These are phyloP conservation scores for Thunnus thynnus DNA, from an alignment of 2,113 vertebrate genomes.

Conservation along the genomic window DNA sequence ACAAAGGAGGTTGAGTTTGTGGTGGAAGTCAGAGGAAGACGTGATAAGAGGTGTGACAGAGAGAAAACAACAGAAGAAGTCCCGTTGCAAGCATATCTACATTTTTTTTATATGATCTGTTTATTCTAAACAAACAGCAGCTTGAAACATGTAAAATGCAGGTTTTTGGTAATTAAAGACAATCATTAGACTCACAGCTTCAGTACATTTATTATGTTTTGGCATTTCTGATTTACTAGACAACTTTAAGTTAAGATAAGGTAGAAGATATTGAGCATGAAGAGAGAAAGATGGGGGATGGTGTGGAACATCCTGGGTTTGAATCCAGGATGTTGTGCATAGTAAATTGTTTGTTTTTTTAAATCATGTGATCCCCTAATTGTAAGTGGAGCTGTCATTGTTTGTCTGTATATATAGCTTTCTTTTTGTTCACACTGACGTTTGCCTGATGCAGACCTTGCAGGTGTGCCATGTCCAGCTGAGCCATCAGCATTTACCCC, in stretches of 20 bases:
- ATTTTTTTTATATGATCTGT: neutral
- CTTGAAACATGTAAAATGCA: neutral
- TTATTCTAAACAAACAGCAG: neutral
- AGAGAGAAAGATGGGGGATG: neutral
- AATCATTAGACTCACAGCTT: neutral
- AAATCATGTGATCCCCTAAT: neutral
- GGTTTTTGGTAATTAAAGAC: neutral
- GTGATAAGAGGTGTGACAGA: constrained; percentile 17
- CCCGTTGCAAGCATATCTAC: too few relatives aligned
- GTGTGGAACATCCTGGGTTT: neutral
- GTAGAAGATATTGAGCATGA: too few relatives aligned
- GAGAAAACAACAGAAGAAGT: neutral
- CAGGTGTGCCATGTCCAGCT: too few relatives aligned
- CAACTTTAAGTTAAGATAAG: neutral
- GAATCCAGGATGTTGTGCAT: too few relatives aligned
- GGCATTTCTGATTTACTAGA: neutral
- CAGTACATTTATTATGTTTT: neutral
- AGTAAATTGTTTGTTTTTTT: neutral
- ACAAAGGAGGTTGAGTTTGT: neutral
- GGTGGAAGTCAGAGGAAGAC: constrained; percentile 21
- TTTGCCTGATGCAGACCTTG: too few relatives aligned
- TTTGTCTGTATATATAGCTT: too few relatives aligned
- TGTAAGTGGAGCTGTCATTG: too few relatives aligned
- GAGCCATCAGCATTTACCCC: too few relatives aligned
- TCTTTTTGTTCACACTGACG: too few relatives aligned